Percentiles rank a stretch among this genome's conserved stretches.
Evolutionary conservation across 1,140 invertebrate genomes (phyloP).

Genomic region (Cyphomyrmex costatus): DNA sequence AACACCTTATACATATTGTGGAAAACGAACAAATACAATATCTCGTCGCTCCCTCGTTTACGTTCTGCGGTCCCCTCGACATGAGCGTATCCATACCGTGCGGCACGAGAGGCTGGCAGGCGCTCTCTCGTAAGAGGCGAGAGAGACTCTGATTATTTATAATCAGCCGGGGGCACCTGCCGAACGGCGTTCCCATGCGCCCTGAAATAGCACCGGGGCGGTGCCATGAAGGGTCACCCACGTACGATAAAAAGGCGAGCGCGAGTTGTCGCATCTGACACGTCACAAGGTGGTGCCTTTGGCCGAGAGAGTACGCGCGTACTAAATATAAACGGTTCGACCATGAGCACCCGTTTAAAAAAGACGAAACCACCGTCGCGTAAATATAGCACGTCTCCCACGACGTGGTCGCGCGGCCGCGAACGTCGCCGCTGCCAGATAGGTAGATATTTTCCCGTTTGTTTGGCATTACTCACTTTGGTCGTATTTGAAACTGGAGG

Average conservation of each 20-base stretch:
- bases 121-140: slow-evolving; percentile 52
- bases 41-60: slow-evolving; percentile 49
- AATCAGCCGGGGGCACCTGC: slow-evolving; percentile 80
- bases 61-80: slow-evolving; percentile 53
- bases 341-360: slow-evolving; percentile 55
- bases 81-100: slow-evolving; percentile 53
- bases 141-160: slow-evolving; percentile 80
- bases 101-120: slow-evolving; percentile 37
- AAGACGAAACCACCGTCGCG: slow-evolving; percentile 73
- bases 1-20: neutral
- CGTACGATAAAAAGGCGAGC: slow-evolving; percentile 74
- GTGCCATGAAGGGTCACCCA: slow-evolving; percentile 59
- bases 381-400: slow-evolving; percentile 82
- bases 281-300: slow-evolving; percentile 75
- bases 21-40: slow-evolving; percentile 62
- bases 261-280: slow-evolving; percentile 68
- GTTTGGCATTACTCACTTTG: slow-evolving; percentile 68
- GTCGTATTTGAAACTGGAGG: slow-evolving; percentile 68
- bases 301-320: neutral
- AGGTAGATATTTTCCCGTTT: slow-evolving; percentile 69
- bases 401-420: slow-evolving; percentile 66
- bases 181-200: slow-evolving; percentile 80
- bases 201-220: slow-evolving; percentile 77
- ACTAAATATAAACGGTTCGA: slow-evolving; percentile 79
- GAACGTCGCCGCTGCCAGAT: slow-evolving; percentile 37